A percentile compares a stretch with the other conserved stretches of the same genome.
These are phyloP conservation scores for Cottoperca gobio DNA, from an alignment of 2,797 vertebrate species.

Conservation along the genomic window DNA sequence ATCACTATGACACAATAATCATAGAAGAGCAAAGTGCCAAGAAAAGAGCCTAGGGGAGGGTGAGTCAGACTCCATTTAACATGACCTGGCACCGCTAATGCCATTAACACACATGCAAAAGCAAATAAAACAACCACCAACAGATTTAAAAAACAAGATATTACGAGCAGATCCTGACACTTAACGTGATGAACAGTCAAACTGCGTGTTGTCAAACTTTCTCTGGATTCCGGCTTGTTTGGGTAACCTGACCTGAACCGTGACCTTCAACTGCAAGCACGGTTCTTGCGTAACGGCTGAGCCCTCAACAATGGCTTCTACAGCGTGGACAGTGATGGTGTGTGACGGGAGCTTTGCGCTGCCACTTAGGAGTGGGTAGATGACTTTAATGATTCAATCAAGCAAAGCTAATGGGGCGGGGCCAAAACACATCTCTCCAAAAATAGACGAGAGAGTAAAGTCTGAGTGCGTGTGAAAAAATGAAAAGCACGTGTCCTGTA, in stretches of 20 bases:
- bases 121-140: neutral
- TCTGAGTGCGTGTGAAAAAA: constrained; percentile 32
- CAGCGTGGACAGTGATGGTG: constrained; percentile 54
- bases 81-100: neutral
- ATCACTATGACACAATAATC: constrained; percentile 24
- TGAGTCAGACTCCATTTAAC: constrained; percentile 10
- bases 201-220: constrained; percentile 18
- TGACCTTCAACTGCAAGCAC: constrained; percentile 49
- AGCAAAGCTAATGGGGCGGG: constrained; percentile 53
- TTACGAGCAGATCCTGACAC: neutral
- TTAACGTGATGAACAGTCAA: constrained; percentile 3
- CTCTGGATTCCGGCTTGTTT: constrained; percentile 41
- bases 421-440: constrained; percentile 60
- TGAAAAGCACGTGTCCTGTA: constrained; percentile 19
- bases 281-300: constrained; percentile 55
- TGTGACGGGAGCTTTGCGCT: constrained; percentile 69
- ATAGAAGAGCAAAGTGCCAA: constrained; percentile 1
- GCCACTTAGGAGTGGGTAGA: constrained; percentile 64
- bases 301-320: constrained; percentile 59
- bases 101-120: neutral
- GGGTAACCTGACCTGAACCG: constrained; percentile 27
- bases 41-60: neutral
- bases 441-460: constrained; percentile 50
- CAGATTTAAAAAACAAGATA: neutral
- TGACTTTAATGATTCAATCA: constrained; percentile 74